These are phyloP conservation scores for Drosophila nr. fundita DNA, from an alignment of 2,888 invertebrate genomes.

Conservation along the genomic window DNA sequence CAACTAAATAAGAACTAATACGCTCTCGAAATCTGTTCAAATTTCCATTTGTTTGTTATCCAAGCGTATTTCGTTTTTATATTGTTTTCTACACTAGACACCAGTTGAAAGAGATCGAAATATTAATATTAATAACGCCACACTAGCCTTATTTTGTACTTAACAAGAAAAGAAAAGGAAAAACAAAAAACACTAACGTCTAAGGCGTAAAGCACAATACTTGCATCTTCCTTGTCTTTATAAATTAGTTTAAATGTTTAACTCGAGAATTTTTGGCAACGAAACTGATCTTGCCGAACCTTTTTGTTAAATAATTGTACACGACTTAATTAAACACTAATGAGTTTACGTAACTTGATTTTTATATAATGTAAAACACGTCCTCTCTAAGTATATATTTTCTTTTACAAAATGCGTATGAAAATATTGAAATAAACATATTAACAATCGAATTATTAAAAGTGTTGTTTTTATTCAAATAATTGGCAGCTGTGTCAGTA, in stretches of 20 bases:
- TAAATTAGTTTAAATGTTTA: constrained; percentile 61
- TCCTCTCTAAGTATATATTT: constrained; percentile 68
- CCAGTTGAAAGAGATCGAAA: constrained; percentile 12
- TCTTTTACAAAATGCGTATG: constrained; percentile 59
- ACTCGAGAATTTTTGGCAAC: constrained; percentile 44
- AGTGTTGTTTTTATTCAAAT: constrained; percentile 4
- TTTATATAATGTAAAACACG: constrained; percentile 51
- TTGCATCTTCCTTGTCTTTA: constrained; percentile 58
- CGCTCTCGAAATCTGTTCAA: constrained; percentile 30
- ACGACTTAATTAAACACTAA: constrained; percentile 44
- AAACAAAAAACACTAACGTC: constrained; percentile 43
- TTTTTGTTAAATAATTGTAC: constrained; percentile 72
- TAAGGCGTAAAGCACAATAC: constrained; percentile 70
- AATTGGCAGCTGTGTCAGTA: neutral
- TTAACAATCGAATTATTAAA: constrained; percentile 44
- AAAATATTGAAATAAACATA: constrained; percentile 61
- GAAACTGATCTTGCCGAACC: constrained; percentile 36
- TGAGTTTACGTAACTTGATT: constrained; percentile 39
- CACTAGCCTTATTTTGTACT: constrained; percentile 73
- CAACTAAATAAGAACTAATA: constrained; percentile 35
- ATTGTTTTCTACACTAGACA: constrained; percentile 30
- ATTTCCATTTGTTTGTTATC: constrained; percentile 29
- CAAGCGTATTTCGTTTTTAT: constrained; percentile 32
- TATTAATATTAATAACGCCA: constrained; percentile 36
- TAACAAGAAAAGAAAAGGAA: constrained; percentile 46